Evolutionary conservation across 2,797 vertebrate genomes (phyloP).

Genomic region (Gallirallus australis): DNA sequence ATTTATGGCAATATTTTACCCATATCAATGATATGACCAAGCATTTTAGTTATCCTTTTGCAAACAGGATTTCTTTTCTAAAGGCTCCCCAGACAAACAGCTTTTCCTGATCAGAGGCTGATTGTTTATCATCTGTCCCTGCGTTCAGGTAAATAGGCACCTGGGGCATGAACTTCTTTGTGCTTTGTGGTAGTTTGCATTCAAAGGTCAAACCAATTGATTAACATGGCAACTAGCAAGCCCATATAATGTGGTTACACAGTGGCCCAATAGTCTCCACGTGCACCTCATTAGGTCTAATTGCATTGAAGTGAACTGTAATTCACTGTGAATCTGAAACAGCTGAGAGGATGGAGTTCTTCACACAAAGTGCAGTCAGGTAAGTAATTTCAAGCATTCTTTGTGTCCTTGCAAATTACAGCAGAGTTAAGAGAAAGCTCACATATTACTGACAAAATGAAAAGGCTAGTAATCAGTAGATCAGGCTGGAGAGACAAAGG

Average conservation of each 20-base stretch:
- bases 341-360: conserved; percentile 42
- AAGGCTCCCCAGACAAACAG: background rate
- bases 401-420: conserved; percentile 50
- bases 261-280: conserved; percentile 30
- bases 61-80: background rate
- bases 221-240: conserved; percentile 51
- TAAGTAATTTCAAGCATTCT: conserved; percentile 59
- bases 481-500: background rate
- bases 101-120: background rate
- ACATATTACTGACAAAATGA: conserved; percentile 10
- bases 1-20: background rate
- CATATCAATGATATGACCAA: background rate
- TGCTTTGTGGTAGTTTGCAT: background rate
- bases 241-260: conserved; percentile 37
- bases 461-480: background rate
- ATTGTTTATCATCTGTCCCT: background rate
- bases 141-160: background rate
- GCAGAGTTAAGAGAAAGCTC: conserved; percentile 40
- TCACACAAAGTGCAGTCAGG: conserved; percentile 53
- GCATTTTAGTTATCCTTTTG: background rate
- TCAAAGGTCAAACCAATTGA: conserved; percentile 62
- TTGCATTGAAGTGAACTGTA: conserved; percentile 65
- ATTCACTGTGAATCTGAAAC: conserved; percentile 71
- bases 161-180: background rate
- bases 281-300: conserved; percentile 68